Conservation (phyloP, 2,888 invertebrate species). For the Amphipoea lucens region DNA sequence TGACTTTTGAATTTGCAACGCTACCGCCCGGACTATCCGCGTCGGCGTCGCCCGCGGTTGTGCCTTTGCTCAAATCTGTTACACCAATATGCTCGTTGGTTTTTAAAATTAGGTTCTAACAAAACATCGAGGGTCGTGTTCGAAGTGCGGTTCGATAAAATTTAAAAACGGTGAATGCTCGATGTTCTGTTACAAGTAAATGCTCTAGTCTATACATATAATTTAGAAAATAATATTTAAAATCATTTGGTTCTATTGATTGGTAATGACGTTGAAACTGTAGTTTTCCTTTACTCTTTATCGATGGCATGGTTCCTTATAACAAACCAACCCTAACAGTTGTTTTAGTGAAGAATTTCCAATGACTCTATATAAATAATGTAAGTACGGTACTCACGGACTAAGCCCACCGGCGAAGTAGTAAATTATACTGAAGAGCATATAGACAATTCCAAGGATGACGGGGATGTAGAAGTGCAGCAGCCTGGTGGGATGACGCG, state of each 20-base stretch:
- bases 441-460: conserved; percentile 91
- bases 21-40: no score
- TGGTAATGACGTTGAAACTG: not conserved
- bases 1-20: no score
- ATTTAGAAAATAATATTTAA: not conserved
- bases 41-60: no score
- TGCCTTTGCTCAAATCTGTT: not conserved
- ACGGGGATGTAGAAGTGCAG: conserved; percentile 91
- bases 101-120: not conserved
- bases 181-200: not conserved
- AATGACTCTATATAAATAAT: not conserved
- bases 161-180: not conserved
- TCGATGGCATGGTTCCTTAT: not conserved
- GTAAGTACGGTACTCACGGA: conserved; percentile 83
- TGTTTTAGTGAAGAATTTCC: no score
- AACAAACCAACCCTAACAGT: not conserved
- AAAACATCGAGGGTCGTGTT: not conserved
- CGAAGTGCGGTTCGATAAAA: not conserved
- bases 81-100: not conserved
- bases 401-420: conserved; percentile 93
- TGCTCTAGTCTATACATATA: not conserved
- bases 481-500: conserved; percentile 93
- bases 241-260: not conserved
- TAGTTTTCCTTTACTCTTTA: not conserved
- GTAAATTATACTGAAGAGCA: conserved; percentile 93